Conservation (phyloP, 2,113 vertebrate species). For the Pitta sordida region DNA sequence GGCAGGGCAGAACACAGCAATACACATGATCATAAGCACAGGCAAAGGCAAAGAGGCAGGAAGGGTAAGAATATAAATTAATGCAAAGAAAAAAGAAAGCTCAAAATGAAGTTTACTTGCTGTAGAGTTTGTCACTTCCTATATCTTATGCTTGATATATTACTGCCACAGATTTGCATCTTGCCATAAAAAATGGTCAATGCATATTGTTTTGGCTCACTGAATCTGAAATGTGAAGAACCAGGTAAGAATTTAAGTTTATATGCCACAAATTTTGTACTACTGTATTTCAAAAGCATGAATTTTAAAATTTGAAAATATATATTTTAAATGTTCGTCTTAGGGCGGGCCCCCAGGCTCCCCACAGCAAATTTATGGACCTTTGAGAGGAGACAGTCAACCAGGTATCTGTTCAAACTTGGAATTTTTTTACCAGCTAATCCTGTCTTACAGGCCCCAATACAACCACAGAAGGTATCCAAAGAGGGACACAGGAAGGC, state of each 20-base stretch:
- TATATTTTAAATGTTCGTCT: not conserved
- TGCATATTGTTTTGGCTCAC: accelerated
- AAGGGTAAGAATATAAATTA: not conserved
- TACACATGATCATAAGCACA: not conserved
- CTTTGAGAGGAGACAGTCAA: not conserved
- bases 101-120: not conserved
- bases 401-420: not conserved
- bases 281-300: not conserved
- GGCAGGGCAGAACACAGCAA: not conserved
- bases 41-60: not conserved
- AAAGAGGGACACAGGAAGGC: not conserved
- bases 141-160: not conserved
- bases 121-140: not conserved
- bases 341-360: not conserved
- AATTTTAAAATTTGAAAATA: not conserved
- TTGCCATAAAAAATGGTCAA: not conserved
- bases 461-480: not conserved
- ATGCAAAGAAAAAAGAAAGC: not conserved
- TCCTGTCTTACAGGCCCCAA: not conserved
- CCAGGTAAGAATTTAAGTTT: not conserved
- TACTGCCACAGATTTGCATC: not conserved
- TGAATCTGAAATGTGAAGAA: not conserved
- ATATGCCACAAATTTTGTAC: not conserved
- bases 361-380: not conserved
- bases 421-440: not conserved